Percentiles rank a stretch among this genome's conserved stretches.
These are phyloP conservation scores for Drosophila ambigua DNA, from an alignment of 1,140 invertebrate species.

Conservation along the genomic window DNA sequence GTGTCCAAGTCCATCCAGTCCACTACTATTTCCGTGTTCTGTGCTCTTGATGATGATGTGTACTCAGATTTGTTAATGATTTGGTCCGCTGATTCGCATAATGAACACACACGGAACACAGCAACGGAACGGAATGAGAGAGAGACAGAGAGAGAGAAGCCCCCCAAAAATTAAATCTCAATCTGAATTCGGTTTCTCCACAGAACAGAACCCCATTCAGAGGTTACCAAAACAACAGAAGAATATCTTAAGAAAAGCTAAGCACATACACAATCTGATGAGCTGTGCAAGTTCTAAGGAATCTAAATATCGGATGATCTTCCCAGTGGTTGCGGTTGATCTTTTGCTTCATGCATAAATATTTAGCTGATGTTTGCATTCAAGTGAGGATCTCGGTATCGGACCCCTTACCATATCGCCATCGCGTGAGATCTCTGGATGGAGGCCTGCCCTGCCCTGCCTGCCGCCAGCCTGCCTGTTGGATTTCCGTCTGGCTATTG, in stretches of 20 bases:
- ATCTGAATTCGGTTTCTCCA: slow-evolving; percentile 13
- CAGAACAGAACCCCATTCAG: slow-evolving; percentile 8
- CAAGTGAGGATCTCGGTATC: background rate
- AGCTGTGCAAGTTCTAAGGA: slow-evolving; percentile 48
- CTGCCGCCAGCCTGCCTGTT: slow-evolving; percentile 5
- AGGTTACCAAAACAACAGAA: slow-evolving; percentile 1
- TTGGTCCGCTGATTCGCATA: slow-evolving; percentile 63
- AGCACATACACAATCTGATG: slow-evolving; percentile 7
- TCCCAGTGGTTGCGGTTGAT: slow-evolving; percentile 32
- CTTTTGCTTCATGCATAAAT: slow-evolving; percentile 68
- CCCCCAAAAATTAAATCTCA: slow-evolving; percentile 12
- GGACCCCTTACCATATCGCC: too few relatives aligned
- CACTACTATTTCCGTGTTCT: background rate
- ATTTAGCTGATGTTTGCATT: slow-evolving; percentile 49
- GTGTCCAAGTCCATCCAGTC: too few relatives aligned
- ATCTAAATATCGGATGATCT: slow-evolving; percentile 37
- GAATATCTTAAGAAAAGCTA: slow-evolving; percentile 7
- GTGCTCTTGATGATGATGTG: background rate
- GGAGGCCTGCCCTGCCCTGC: slow-evolving; percentile 5
- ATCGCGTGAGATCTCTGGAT: background rate
- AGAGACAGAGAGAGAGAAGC: background rate
- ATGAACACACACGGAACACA: slow-evolving; percentile 38
- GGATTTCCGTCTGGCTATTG: slow-evolving; percentile 11
- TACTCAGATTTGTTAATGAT: slow-evolving; percentile 50
- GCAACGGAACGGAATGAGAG: slow-evolving; percentile 11